Evolutionary conservation across 2,797 vertebrate species (phyloP).

Genomic region (Apogon hyalosoma): DNA sequence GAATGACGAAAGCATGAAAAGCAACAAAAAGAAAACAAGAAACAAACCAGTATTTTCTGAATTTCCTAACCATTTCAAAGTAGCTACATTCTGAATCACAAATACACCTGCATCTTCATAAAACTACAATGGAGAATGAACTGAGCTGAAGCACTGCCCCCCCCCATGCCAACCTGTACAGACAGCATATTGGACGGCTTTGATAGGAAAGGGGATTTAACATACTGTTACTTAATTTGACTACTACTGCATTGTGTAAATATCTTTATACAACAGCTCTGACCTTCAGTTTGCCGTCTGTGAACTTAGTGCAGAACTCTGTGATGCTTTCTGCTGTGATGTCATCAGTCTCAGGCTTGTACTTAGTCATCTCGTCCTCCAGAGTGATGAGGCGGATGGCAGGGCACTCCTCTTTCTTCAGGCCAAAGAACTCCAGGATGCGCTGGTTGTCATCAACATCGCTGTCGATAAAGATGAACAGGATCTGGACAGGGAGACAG

Average conservation of each 20-base stretch:
- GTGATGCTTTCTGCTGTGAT: conserved; percentile 91
- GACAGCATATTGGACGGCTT: neutral
- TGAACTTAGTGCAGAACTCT: conserved; percentile 90
- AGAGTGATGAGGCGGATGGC: conserved; percentile 96
- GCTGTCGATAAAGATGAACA: conserved; percentile 99
- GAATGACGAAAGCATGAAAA: too few relatives aligned
- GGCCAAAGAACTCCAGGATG: conserved; percentile 97
- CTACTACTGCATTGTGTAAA: too few relatives aligned
- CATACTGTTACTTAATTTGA: too few relatives aligned
- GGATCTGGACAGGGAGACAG: conserved; percentile 84
- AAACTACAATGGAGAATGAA: too few relatives aligned
- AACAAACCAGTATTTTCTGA: too few relatives aligned
- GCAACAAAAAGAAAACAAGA: too few relatives aligned
- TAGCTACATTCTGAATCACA: too few relatives aligned
- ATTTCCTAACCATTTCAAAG: too few relatives aligned
- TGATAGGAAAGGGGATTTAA: neutral
- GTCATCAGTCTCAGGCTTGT: conserved; percentile 89
- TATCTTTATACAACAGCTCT: neutral
- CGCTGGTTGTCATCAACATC: conserved; percentile 96
- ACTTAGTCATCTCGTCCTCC: conserved; percentile 99
- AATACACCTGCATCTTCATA: too few relatives aligned
- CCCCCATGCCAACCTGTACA: neutral
- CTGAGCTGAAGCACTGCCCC: too few relatives aligned
- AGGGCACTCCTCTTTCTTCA: conserved; percentile 97
- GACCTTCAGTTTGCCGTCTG: conserved; percentile 96